Conservation (phyloP, 2,113 vertebrate species). For the Nycticryphes semicollaris region DNA sequence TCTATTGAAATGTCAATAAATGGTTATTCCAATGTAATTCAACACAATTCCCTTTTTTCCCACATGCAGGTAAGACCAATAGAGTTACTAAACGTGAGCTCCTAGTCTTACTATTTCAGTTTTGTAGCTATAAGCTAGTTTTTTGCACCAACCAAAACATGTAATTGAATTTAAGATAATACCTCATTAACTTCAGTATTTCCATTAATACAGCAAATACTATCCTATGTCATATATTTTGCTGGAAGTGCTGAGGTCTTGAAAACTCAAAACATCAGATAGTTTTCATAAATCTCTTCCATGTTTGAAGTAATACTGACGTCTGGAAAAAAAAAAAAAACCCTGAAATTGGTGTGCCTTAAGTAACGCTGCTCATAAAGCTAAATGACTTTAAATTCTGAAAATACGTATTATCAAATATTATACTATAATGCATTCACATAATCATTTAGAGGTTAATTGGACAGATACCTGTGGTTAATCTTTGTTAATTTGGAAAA, state of each 20-base stretch:
- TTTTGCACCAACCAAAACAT: background rate
- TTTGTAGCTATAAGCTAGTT: background rate
- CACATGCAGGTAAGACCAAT: background rate
- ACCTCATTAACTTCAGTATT: background rate
- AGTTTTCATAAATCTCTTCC: background rate
- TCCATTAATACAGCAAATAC: background rate
- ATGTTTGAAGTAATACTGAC: background rate
- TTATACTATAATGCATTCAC: background rate
- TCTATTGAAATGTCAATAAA: background rate
- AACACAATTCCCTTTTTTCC: background rate
- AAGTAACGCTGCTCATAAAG: background rate
- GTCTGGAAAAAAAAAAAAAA: background rate
- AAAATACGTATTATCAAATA: background rate
- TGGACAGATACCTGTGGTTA: background rate
- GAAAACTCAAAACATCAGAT: background rate
- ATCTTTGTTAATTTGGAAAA: slow-evolving; percentile 18
- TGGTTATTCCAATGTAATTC: background rate
- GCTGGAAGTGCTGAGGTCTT: background rate
- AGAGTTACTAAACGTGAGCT: background rate
- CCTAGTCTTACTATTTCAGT: background rate
- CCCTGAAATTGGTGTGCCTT: background rate
- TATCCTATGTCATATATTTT: background rate
- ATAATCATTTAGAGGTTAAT: background rate
- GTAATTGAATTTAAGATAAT: background rate
- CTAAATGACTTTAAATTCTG: background rate